Base-by-base conservation (phyloP, 2,888 invertebrate species). In the Euphydryas editha region DNA sequence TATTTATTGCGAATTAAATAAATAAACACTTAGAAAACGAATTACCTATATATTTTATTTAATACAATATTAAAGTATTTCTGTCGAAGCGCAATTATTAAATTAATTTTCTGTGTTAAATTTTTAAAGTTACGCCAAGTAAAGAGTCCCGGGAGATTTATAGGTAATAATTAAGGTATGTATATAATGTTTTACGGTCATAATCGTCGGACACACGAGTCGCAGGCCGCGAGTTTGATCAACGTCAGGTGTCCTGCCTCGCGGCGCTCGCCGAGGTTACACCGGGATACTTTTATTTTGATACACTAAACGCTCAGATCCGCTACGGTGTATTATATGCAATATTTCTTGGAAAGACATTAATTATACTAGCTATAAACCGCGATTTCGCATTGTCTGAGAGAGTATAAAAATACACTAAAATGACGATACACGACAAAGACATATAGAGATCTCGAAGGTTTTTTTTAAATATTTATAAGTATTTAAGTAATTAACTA, bases 281-380 rank as follows among this genome's bases (percentile, higher is more conserved):
- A 46, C n/a, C 51, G 30, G 42, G 61, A 46, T 67, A 36, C 44
- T 61, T 60, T 60, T 59, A 54, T 64, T 63, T 64, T 36, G 20
- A 1, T 63, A 36, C n/a, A 17, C 56, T 59, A 65, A 65, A 62
- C 59, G 58, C 30, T 44, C 47, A 56, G 59, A 65, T 67, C 69
- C 61, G 67, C 59, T 30, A 68, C 62, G 70, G 67, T 65, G 49
- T 62, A 65, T 70, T 65, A 67, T 59, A 44, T 62, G 62, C 62
- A 62, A 65, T 67, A 56, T 57, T 42, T 63, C 59, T 67, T 63
- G 17, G 17, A 30, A 39, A 42, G 46, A 37, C 57, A 62, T 66
- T 54, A 36, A 66, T 61, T 61, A n/a, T n/a, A n/a, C 51, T 65
- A 37, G 46, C 39, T 47, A 3, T 46, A 17, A n/a, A 15, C 15